Percentiles rank a stretch among this genome's conserved stretches.
Conservation (phyloP, 2,113 vertebrate species). For the Irena cyanogastra region DNA sequence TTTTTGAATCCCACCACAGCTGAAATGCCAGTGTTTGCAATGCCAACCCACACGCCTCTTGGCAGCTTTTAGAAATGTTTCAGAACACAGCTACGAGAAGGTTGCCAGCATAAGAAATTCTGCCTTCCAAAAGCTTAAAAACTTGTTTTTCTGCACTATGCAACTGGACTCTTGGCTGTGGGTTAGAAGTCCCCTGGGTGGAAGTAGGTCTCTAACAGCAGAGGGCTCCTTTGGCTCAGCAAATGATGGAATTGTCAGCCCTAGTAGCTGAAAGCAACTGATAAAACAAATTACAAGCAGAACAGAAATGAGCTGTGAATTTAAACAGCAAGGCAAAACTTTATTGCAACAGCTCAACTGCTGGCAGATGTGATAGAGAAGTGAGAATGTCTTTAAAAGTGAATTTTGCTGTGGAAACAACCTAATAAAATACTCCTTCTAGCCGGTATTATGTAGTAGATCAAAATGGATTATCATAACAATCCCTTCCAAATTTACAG, state of each 20-base stretch:
- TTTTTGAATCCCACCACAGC: not conserved
- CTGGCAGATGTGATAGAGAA: not conserved
- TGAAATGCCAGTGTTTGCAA: not conserved
- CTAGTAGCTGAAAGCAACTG: not conserved
- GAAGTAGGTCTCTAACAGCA: not conserved
- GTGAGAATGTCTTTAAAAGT: not conserved
- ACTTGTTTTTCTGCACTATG: not conserved
- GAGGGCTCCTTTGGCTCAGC: slow-evolving; percentile 36
- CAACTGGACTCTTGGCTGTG: not conserved
- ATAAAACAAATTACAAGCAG: slow-evolving; percentile 15
- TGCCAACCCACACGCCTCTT: not conserved
- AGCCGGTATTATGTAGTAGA: not conserved
- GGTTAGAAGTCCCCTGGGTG: not conserved
- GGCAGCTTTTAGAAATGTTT: not conserved
- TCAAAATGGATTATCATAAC: not conserved
- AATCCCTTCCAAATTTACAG: not conserved
- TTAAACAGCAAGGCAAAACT: not conserved
- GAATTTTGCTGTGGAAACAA: not conserved
- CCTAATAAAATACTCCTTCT: not conserved
- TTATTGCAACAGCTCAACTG: not conserved
- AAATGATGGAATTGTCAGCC: not conserved
- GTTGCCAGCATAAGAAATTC: not conserved
- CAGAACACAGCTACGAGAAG: not conserved
- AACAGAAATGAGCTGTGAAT: not conserved
- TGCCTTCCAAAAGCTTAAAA: not conserved